These are phyloP conservation scores for Capromys pilorides DNA, from an alignment of 2,797 vertebrate species.

Conservation along the genomic window DNA sequence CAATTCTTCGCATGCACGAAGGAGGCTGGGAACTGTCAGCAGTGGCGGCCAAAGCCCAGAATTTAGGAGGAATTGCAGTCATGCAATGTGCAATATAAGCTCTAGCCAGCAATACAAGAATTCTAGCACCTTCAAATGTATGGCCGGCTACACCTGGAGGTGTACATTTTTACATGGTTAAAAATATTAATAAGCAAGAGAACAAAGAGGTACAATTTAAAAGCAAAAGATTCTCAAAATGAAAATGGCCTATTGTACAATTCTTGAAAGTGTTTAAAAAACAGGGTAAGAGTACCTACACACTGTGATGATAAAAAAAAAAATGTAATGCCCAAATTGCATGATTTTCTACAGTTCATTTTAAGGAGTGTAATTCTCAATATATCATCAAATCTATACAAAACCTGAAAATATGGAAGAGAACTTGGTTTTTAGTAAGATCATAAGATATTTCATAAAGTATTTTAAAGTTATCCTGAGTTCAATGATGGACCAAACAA, in stretches of 20 bases:
- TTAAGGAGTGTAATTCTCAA: not conserved
- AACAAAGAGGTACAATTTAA: slow-evolving; percentile 5
- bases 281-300: not conserved
- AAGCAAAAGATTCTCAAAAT: not conserved
- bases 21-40: not conserved
- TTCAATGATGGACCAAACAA: not conserved
- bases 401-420: not conserved
- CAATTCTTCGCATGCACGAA: not conserved
- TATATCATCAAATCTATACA: not conserved
- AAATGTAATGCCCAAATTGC: not conserved
- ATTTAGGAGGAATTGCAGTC: not conserved
- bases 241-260: not conserved
- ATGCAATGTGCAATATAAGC: not conserved
- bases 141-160: not conserved
- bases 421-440: not conserved
- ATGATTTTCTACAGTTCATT: not conserved
- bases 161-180: not conserved
- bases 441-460: not conserved
- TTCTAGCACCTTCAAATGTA: not conserved
- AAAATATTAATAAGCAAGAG: slow-evolving; percentile 27
- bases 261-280: not conserved
- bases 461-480: not conserved
- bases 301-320: not conserved
- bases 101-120: not conserved
- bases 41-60: not conserved